Percentiles rank a stretch among this genome's conserved stretches.
Conservation (phyloP, 2,888 invertebrate species). For the Kryphioiulus occultus region DNA sequence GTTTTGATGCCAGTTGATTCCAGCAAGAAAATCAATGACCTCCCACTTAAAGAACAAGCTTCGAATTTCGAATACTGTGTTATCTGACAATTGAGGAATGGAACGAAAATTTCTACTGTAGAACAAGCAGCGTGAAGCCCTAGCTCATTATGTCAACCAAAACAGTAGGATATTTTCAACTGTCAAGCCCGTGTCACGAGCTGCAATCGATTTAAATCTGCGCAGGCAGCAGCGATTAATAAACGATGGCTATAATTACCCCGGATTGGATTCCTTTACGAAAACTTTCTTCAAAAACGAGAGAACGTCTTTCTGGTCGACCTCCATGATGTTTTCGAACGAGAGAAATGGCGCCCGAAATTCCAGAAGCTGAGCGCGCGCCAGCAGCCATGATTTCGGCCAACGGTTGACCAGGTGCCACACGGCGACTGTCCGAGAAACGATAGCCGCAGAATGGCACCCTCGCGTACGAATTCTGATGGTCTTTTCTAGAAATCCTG, state of each 20-base stretch:
- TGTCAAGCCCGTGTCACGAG: background rate
- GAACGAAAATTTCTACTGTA: too few species aligned
- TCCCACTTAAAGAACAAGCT: too few species aligned
- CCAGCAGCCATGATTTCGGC: background rate
- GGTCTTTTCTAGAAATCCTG: background rate
- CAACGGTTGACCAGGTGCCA: background rate
- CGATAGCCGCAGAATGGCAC: background rate
- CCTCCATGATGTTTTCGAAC: conserved; percentile 20
- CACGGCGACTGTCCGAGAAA: background rate
- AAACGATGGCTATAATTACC: background rate
- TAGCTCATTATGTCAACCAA: too few species aligned
- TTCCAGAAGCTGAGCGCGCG: background rate
- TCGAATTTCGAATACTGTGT: too few species aligned
- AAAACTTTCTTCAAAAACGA: conserved; percentile 4
- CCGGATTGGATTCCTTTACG: conserved; percentile 13
- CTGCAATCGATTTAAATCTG: too few species aligned
- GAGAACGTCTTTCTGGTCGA: background rate
- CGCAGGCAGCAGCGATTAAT: background rate
- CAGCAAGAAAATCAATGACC: too few species aligned
- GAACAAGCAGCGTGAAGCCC: too few species aligned
- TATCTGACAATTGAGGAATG: too few species aligned
- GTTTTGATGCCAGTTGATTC: too few species aligned
- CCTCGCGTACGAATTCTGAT: too few species aligned
- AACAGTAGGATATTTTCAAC: too few species aligned
- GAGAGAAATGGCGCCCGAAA: background rate